Evolutionary conservation across 2,888 invertebrate genomes (phyloP).

Genomic region (Pristionchus entomophagus): DNA sequence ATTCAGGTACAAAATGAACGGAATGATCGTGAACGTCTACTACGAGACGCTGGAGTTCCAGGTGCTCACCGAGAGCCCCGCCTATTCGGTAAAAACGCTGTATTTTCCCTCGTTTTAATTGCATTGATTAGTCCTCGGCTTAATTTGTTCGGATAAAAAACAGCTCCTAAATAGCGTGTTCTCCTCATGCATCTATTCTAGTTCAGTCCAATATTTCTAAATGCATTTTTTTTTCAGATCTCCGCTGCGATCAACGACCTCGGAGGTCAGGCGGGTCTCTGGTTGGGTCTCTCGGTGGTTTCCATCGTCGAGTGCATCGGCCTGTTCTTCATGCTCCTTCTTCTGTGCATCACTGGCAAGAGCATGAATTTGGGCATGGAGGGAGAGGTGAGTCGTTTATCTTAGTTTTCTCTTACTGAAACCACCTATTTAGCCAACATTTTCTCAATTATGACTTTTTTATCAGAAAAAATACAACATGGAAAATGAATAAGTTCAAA

Average conservation of each 20-base stretch:
- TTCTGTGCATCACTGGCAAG: not conserved
- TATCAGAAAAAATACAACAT: too few relatives aligned
- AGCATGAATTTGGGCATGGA: not conserved
- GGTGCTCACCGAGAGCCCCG: slow-evolving; percentile 31
- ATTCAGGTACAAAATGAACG: slow-evolving; percentile 44
- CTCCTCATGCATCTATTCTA: too few relatives aligned
- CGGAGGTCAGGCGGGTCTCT: slow-evolving; percentile 43
- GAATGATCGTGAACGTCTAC: slow-evolving; percentile 46
- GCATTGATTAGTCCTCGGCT: too few relatives aligned
- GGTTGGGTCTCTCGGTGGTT: slow-evolving; percentile 45
- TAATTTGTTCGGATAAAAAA: too few relatives aligned
- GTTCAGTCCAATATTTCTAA: too few relatives aligned
- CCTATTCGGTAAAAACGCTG: slow-evolving; percentile 43
- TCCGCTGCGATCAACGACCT: slow-evolving; percentile 29
- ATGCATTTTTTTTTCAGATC: not conserved
- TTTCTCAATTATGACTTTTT: too few relatives aligned
- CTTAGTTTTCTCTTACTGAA: too few relatives aligned
- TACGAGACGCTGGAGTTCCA: slow-evolving; percentile 37
- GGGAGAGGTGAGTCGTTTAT: not conserved
- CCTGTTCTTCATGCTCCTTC: not conserved
- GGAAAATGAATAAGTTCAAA: not conserved
- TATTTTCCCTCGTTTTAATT: too few relatives aligned
- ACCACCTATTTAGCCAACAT: too few relatives aligned
- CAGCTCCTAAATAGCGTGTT: too few relatives aligned
- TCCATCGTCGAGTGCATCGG: slow-evolving; percentile 43